phyloP scores from a whole-genome alignment of 2,888 invertebrate genomes.

The Penaeus monodon region DNA sequence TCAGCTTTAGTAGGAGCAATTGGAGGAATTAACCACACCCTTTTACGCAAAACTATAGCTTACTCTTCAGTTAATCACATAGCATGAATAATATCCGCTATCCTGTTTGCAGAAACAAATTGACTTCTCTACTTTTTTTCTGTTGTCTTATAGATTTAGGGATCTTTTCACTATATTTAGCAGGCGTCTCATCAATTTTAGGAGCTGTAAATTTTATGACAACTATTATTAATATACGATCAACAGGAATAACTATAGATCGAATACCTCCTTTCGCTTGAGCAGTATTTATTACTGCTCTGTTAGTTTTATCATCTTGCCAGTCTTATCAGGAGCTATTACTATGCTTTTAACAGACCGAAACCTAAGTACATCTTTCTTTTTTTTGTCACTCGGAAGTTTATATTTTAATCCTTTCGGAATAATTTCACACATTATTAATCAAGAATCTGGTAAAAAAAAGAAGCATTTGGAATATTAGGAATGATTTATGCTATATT shows the following conservation, averaged over 20 bases:
- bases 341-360: no score
- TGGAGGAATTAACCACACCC: no score
- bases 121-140: no score
- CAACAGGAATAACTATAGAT: slow-evolving; percentile 74
- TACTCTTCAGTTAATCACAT: no score
- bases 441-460: slow-evolving; percentile 82
- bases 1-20: no score
- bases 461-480: slow-evolving; percentile 79
- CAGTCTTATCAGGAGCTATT: no score
- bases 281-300: slow-evolving; percentile 69
- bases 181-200: slow-evolving; percentile 81
- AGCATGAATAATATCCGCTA: no score
- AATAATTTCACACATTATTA: slow-evolving; percentile 83
- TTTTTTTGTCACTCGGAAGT: no score
- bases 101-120: no score
- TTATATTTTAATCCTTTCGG: slow-evolving; percentile 69
- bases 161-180: slow-evolving; percentile 84
- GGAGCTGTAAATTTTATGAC: slow-evolving; percentile 84
- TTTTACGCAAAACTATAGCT: no score
- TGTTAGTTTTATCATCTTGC: no score
- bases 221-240: slow-evolving; percentile 81
- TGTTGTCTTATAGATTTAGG: slow-evolving; percentile 74
- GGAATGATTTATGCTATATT: slow-evolving; percentile 88
- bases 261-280: slow-evolving; percentile 79
- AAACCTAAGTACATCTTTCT: no score